Base-by-base conservation (phyloP, 1,140 invertebrate genomes). In the Teleopsis dalmanni region DNA sequence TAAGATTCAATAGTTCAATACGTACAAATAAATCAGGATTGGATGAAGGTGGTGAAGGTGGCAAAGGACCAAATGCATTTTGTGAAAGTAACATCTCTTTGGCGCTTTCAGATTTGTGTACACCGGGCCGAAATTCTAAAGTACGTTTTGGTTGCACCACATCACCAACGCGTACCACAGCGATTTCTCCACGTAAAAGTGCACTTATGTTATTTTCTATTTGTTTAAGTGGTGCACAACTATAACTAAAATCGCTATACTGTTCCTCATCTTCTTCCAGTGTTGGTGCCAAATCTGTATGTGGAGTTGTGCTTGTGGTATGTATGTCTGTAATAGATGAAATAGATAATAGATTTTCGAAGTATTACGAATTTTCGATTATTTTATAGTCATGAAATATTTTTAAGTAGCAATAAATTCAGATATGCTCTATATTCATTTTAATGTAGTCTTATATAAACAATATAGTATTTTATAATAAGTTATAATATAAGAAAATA, bases 81-180 rank as follows among this genome's bases (percentile, higher is more conserved):
- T 71, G 74, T 35, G 77, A 76, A 16, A 81, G 68, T 35, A 80
- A 67, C 73, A 81, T 81, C 58, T 82, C 81, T 63, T 82, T 82
- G 27, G 79, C 79, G 60, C 80, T 81, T 50, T 80, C 79, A 3
- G 81, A 82, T 59, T 82, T 82, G 55, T 82, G 81, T 55, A 82
- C 81, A 50, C 81, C 79, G 13, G 65, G 63, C 36, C 67, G 60
- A 56, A 70, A 71, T 33, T 66, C 68, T 11, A 71, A 50, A 22
- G 67, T 50, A 31, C 67, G 63, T 40, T 66, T 59, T 11, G 62
- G 29, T 41, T 37, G 31, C n/a, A 44, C 41, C 33, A 29, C 19
- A 3, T 16, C 36, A 48, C 51, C 53, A 25, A 47, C 34, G 21
- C 59, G 59, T n/a, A 61, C 70, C 18, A 73, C 57, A 38, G 72